These are phyloP conservation scores for Protomyctophum bolini DNA, from an alignment of 2,113 vertebrate species.

Conservation along the genomic window DNA sequence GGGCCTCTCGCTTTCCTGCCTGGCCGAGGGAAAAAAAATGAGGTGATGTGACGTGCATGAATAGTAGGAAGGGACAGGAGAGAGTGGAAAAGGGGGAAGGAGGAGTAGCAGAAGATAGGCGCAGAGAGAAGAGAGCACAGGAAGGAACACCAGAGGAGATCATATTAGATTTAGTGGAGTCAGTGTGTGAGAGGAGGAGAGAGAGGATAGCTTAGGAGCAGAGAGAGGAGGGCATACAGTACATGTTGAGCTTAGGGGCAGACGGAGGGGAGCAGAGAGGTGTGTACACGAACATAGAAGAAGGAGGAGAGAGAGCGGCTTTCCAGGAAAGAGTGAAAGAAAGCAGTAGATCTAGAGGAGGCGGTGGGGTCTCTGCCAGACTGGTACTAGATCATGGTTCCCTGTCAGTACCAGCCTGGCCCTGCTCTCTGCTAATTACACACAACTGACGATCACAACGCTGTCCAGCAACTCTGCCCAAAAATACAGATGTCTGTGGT, in stretches of 20 bases:
- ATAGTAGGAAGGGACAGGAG: not conserved
- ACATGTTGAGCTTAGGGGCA: too few relatives aligned
- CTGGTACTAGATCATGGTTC: slow-evolving; percentile 66
- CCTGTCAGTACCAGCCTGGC: slow-evolving; percentile 56
- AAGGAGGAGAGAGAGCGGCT: too few relatives aligned
- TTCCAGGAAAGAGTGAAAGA: too few relatives aligned
- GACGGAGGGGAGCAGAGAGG: too few relatives aligned
- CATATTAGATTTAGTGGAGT: not conserved
- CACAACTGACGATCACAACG: slow-evolving; percentile 59
- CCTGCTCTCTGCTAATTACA: slow-evolving; percentile 72
- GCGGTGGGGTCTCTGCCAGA: slow-evolving; percentile 37
- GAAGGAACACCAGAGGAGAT: too few relatives aligned
- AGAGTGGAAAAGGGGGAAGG: not conserved
- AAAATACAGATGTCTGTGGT: slow-evolving; percentile 71
- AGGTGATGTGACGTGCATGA: not conserved
- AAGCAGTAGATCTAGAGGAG: too few relatives aligned
- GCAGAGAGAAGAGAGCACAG: not conserved
- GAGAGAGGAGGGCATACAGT: too few relatives aligned
- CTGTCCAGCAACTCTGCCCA: slow-evolving; percentile 58
- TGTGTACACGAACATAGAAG: too few relatives aligned
- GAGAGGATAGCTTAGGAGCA: too few relatives aligned
- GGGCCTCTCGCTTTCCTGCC: slow-evolving; percentile 34
- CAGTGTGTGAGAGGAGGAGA: not conserved
- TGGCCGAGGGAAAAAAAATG: slow-evolving; percentile 11
- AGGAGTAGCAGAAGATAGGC: not conserved